phyloP scores from a whole-genome alignment of 64 coral and sea anemone genomes.

The Montipora capricornis region DNA sequence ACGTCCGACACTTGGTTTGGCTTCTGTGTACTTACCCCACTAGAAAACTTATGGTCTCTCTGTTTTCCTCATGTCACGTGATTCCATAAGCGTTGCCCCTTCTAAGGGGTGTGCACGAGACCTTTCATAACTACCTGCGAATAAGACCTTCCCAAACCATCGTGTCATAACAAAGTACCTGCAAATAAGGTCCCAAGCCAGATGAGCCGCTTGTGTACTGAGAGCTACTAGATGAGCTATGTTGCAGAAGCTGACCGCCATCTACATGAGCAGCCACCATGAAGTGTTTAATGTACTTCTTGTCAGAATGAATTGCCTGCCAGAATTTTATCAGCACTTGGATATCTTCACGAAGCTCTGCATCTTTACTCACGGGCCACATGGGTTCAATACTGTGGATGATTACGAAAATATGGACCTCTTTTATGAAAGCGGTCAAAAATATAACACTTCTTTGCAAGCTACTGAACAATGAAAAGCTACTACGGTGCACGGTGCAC shows the following conservation, averaged over 20 bases:
- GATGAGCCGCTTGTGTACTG: conserved; percentile 62
- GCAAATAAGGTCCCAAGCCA: conserved; percentile 59
- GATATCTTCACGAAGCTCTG: conserved; percentile 84
- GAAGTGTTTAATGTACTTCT: conserved; percentile 96
- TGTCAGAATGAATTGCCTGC: conserved; percentile 95
- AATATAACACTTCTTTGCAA: background rate
- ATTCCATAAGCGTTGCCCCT: background rate
- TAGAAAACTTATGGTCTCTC: too few species aligned
- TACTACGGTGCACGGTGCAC: too few species aligned
- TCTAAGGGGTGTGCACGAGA: too few species aligned
- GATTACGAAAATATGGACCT: background rate
- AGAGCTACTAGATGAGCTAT: conserved; percentile 25
- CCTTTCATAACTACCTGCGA: background rate
- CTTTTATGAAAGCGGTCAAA: background rate
- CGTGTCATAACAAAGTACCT: conserved; percentile 1
- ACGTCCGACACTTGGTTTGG: too few species aligned
- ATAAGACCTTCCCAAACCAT: conserved; percentile 38
- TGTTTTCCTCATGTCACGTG: too few species aligned
- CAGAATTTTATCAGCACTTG: conserved; percentile 96
- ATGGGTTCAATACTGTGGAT: conserved; percentile 69
- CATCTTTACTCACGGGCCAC: conserved; percentile 87
- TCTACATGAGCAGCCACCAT: conserved; percentile 73
- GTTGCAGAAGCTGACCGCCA: conserved; percentile 21
- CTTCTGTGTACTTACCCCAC: too few species aligned
- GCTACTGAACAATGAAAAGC: background rate